These are phyloP conservation scores for Limnephilus lunatus DNA, from an alignment of 2,888 invertebrate species.

Conservation along the genomic window DNA sequence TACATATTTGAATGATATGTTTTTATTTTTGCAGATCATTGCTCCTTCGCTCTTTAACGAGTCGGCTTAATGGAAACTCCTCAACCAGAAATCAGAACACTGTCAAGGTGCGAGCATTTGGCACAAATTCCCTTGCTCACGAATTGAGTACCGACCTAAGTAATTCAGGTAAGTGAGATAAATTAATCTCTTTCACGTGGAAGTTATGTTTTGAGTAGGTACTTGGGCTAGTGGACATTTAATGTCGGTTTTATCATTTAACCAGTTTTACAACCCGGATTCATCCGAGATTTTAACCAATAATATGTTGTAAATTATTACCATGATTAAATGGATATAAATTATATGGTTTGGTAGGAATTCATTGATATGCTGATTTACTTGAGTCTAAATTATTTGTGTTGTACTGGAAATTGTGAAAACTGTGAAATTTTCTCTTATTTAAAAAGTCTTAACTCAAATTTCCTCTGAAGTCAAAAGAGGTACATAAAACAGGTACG, in stretches of 20 bases:
- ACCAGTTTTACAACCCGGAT: not conserved
- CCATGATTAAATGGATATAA: too few relatives aligned
- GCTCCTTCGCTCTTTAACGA: not conserved
- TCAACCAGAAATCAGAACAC: not conserved
- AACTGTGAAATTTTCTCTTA: too few relatives aligned
- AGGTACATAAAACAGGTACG: too few relatives aligned
- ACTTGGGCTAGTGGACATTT: not conserved
- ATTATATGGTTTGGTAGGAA: too few relatives aligned
- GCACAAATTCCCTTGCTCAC: not conserved
- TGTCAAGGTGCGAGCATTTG: not conserved
- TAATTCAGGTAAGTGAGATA: not conserved
- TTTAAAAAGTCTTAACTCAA: too few relatives aligned
- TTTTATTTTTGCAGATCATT: constrained; percentile 48
- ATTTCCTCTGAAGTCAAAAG: too few relatives aligned
- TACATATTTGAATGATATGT: constrained; percentile 59
- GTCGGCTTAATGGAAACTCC: not conserved
- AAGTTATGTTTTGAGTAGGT: not conserved
- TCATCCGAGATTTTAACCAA: not conserved
- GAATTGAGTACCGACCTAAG: not conserved
- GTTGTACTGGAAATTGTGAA: too few relatives aligned
- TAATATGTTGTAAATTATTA: not conserved
- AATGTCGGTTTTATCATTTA: not conserved
- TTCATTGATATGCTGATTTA: too few relatives aligned
- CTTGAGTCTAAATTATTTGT: too few relatives aligned
- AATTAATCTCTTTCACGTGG: not conserved